These are phyloP conservation scores for Labeo rohita DNA, from an alignment of 2,113 vertebrate species.

Conservation along the genomic window DNA sequence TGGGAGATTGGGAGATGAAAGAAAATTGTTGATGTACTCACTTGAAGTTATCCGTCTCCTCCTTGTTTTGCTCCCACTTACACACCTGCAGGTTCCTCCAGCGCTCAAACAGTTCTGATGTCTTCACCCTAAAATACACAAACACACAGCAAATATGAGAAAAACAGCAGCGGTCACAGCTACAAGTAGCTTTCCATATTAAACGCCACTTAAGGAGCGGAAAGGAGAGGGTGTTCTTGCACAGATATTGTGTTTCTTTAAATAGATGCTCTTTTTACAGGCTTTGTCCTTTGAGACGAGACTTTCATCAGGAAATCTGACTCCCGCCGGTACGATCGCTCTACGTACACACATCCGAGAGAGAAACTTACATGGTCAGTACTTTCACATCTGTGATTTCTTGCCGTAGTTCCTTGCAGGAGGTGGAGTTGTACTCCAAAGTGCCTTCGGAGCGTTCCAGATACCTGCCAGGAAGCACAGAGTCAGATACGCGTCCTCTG, in stretches of 20 bases:
- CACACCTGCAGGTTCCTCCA: constrained; percentile 95
- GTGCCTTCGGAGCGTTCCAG: constrained; percentile 91
- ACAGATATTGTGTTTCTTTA: constrained; percentile 52
- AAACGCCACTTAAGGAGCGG: neutral
- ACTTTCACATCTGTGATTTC: constrained; percentile 95
- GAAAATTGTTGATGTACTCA: constrained; percentile 64
- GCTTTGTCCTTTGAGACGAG: constrained; percentile 59
- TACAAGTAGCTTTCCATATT: neutral
- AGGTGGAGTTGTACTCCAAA: constrained; percentile 91
- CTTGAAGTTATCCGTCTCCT: constrained; percentile 92
- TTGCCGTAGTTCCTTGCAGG: constrained; percentile 91
- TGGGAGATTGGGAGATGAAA: neutral
- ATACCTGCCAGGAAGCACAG: constrained; percentile 83
- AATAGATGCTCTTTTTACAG: constrained; percentile 70
- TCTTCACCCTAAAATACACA: constrained; percentile 86
- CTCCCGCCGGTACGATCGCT: constrained; percentile 51
- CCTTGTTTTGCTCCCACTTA: constrained; percentile 90
- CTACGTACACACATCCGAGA: constrained; percentile 17
- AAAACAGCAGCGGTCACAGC: too few species aligned
- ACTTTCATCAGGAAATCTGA: constrained; percentile 54
- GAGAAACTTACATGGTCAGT: constrained; percentile 91
- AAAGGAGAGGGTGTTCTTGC: neutral
- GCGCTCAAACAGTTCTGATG: constrained; percentile 93
- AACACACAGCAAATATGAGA: neutral
- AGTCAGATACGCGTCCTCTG: constrained; percentile 60